Evolutionary conservation across 2,888 invertebrate species (phyloP).

Genomic region (Cremastinae sp.): DNA sequence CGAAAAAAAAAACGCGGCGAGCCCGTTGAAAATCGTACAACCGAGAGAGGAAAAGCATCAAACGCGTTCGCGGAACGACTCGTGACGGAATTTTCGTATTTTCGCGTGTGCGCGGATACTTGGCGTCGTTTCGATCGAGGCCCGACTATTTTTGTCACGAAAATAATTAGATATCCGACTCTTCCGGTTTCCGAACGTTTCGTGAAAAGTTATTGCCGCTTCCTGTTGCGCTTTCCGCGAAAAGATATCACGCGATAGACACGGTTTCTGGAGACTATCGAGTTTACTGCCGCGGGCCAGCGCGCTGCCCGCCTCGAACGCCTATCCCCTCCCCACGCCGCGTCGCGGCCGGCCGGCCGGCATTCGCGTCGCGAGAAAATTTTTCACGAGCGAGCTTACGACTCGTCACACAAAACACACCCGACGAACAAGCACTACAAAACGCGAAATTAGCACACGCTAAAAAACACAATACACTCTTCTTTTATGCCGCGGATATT

Average conservation of each 20-base stretch:
- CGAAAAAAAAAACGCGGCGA: conserved; percentile 17
- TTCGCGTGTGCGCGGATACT: conserved; percentile 4
- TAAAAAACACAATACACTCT: no score
- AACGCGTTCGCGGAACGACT: conserved; percentile 78
- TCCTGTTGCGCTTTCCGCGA: not conserved
- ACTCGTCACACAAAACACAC: no score
- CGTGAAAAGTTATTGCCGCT: conserved; percentile 22
- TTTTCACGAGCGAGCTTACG: no score
- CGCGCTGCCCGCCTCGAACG: not conserved
- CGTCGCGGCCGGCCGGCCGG: no score
- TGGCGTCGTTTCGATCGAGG: conserved; percentile 67
- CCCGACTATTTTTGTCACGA: conserved; percentile 30
- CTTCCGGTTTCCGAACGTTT: conserved; percentile 31
- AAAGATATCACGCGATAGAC: not conserved
- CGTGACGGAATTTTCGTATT: conserved; percentile 55
- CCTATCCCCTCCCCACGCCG: no score
- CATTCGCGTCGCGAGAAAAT: no score
- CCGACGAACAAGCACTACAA: no score
- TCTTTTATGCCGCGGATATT: no score
- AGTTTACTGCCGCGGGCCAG: not conserved
- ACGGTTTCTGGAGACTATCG: conserved; percentile 6
- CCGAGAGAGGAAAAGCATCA: conserved; percentile 69
- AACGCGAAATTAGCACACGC: no score
- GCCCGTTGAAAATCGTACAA: conserved; percentile 70
- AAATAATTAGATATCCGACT: conserved; percentile 40